Evolutionary conservation across 2,888 invertebrate genomes (phyloP).

Genomic region (Cinara cedri): DNA sequence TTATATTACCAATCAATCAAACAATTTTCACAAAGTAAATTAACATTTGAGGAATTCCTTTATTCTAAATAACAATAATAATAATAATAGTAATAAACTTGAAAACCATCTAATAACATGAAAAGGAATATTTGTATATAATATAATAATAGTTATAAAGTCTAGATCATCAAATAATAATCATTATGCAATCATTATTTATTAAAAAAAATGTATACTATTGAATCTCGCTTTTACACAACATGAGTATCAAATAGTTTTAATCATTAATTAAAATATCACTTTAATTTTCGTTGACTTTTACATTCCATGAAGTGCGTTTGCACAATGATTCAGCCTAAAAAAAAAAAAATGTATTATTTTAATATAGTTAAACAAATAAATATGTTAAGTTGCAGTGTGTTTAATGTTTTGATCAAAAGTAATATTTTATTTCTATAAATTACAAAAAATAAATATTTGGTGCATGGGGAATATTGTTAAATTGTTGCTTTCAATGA

Average conservation of each 20-base stretch:
- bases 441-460: neutral
- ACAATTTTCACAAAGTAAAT: too few species aligned
- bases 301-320: neutral
- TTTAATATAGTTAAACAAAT: neutral
- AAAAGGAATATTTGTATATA: constrained; percentile 4
- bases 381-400: neutral
- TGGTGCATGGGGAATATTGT: too few species aligned
- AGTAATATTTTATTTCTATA: too few species aligned
- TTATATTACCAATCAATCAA: too few species aligned
- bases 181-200: neutral
- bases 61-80: neutral
- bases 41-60: neutral
- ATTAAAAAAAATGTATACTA: constrained; percentile 19
- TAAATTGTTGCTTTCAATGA: too few species aligned
- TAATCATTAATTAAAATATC: constrained; percentile 15
- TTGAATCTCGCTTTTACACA: neutral
- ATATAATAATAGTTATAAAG: constrained; percentile 12
- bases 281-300: constrained; percentile 27
- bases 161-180: constrained; percentile 11
- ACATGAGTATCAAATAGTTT: neutral
- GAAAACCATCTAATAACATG: neutral
- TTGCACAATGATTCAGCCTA: constrained; percentile 42
- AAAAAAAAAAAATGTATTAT: constrained; percentile 13
- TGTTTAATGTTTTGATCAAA: neutral
- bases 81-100: constrained; percentile 33